Evolutionary conservation across 2,888 invertebrate species (phyloP).

Genomic region (Archips crataeganus): DNA sequence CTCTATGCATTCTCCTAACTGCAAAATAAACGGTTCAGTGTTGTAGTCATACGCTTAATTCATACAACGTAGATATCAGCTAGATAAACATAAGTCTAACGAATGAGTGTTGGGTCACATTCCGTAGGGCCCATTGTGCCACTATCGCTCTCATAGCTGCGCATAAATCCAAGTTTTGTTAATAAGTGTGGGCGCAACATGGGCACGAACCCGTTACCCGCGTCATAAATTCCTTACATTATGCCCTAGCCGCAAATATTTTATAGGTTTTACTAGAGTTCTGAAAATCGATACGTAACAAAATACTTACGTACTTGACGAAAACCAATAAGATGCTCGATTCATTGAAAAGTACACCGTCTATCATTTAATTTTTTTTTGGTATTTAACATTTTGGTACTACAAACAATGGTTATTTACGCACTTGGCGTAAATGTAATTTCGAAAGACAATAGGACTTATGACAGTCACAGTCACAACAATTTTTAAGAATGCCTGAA

Average conservation of each 20-base stretch:
- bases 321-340: not conserved
- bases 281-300: not conserved
- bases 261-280: conserved; percentile 16
- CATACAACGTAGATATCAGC: conserved; percentile 32
- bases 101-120: conserved; percentile 73
- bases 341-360: not conserved
- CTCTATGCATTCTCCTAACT: conserved; percentile 12
- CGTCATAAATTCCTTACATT: conserved; percentile 59
- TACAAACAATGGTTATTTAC: not conserved
- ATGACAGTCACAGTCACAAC: not conserved
- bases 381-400: not conserved
- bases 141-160: conserved; percentile 70
- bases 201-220: conserved; percentile 70
- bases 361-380: not conserved
- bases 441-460: conserved; percentile 2
- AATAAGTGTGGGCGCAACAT: conserved; percentile 80
- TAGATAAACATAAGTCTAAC: conserved; percentile 49
- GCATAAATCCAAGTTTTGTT: conserved; percentile 82
- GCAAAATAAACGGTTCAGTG: conserved; percentile 3
- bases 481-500: not conserved
- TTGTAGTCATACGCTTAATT: conserved; percentile 2
- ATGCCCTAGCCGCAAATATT: conserved; percentile 41
- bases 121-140: conserved; percentile 78
- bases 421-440: not conserved
- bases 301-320: not conserved